Percentiles rank a stretch among this genome's conserved stretches.
These are phyloP conservation scores for Yponomeuta plumbellus DNA, from an alignment of 2,888 invertebrate genomes.

Conservation along the genomic window DNA sequence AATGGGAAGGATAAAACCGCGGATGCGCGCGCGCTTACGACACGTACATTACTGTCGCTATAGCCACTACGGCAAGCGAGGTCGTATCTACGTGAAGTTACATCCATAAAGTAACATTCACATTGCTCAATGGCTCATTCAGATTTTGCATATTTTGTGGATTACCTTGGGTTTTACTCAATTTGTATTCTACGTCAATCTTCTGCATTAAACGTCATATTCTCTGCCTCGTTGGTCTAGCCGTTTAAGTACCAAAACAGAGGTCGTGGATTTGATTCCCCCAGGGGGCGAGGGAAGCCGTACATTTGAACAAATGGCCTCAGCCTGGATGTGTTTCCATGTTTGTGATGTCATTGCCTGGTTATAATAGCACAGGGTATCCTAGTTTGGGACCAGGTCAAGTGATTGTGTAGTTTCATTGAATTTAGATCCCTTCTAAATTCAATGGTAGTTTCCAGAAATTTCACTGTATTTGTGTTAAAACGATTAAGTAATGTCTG, in stretches of 20 bases:
- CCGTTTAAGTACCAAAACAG: too few species aligned
- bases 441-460: too few species aligned
- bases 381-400: too few species aligned
- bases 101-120: slow-evolving; percentile 8
- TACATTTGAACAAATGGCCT: too few species aligned
- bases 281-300: too few species aligned
- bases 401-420: too few species aligned
- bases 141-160: background rate
- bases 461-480: background rate
- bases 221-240: too few species aligned
- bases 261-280: too few species aligned
- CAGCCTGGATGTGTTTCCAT: too few species aligned
- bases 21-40: slow-evolving; percentile 7
- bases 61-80: slow-evolving; percentile 6
- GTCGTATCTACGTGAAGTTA: slow-evolving; percentile 14
- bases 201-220: background rate
- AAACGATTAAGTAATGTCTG: background rate
- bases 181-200: background rate
- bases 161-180: background rate
- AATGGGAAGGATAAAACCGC: background rate
- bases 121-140: slow-evolving; percentile 1
- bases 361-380: too few species aligned
- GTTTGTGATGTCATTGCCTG: too few species aligned
- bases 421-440: too few species aligned
- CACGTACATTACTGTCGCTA: slow-evolving; percentile 9